Base-by-base conservation (phyloP, 2,113 vertebrate species). In the Carassius auratus region DNA sequence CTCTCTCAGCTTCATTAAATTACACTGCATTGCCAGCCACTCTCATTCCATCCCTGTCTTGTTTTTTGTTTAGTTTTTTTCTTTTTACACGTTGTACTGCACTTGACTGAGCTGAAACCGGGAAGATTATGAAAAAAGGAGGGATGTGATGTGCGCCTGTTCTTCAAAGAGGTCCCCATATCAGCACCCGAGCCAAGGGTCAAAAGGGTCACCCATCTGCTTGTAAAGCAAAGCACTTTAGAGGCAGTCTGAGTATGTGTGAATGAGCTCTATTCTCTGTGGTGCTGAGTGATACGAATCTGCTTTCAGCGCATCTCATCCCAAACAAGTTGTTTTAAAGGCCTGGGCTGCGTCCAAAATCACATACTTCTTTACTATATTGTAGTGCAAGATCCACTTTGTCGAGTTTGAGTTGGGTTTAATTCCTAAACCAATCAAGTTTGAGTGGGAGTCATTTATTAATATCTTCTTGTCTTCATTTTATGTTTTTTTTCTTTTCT, bases 1-100 rank as follows among this genome's bases (percentile, higher is more conserved):
- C 84, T 83, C 80, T 68, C 83, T 81, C 66, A 45, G 78, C 84
- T 84, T 88, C 77, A 87, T 90, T 90, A 87, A 90, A 88, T 87
- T 64, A 84, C 76, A 64, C 45, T 1, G 17, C 21, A 66, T 73
- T 83, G 30, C 78, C 55, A 81, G 78, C 26, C 73, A 14, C 52
- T 76, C 77, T 85, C 15, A 64, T 80, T 82, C 48, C 76, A 30
- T 68, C 62, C 15, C 62, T 9, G 79, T 76, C 76, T 62, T 68
- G 42, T 55, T 75, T 76, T 84, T 71, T 45, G 5, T 87, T 89
- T 76, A 2, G 30, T 30, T 30, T 30, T 30, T 30, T 30, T 30
- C 30, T 82, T 77, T 79, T 61, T 1, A 84, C 45, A 57, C 36
- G 75, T 14, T 48, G 52, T 52, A 74, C 61, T 69, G 59, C 86